A percentile compares a stretch with the other conserved stretches of the same genome.
Evolutionary conservation across 1,140 invertebrate species (phyloP).

Genomic region (Ceratina japonica): DNA sequence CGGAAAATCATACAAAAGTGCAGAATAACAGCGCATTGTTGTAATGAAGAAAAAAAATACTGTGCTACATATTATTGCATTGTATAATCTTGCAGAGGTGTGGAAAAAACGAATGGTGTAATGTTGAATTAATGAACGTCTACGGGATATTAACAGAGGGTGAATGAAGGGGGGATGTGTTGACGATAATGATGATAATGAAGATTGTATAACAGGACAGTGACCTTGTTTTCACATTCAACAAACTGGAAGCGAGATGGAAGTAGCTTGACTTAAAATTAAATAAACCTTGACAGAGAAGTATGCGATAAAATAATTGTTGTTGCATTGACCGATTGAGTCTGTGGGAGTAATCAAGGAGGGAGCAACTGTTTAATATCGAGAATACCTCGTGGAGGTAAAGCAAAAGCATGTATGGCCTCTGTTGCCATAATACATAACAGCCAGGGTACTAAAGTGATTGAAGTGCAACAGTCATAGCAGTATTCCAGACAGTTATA

Average conservation of each 20-base stretch:
- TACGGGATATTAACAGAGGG: conserved; percentile 51
- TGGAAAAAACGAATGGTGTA: conserved; percentile 32
- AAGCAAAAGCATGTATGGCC: conserved; percentile 70
- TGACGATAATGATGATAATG: conserved; percentile 37
- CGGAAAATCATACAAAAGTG: conserved; percentile 54
- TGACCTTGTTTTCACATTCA: conserved; percentile 75
- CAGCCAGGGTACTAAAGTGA: conserved; percentile 61
- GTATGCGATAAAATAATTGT: conserved; percentile 60
- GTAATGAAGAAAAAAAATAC: conserved; percentile 40
- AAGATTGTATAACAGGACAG: conserved; percentile 57
- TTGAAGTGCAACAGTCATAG: conserved; percentile 66
- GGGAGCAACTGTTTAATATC: conserved; percentile 61
- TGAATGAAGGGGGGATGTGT: conserved; percentile 31
- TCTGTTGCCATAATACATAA: conserved; percentile 65
- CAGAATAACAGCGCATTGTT: conserved; percentile 43
- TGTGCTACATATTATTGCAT: conserved; percentile 11
- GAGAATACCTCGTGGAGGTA: conserved; percentile 62
- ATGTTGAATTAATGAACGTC: conserved; percentile 49
- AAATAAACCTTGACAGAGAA: conserved; percentile 65
- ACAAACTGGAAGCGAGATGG: conserved; percentile 77
- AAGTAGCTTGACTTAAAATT: conserved; percentile 69
- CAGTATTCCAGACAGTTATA: background rate
- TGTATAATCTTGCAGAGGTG: conserved; percentile 30
- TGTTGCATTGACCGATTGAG: conserved; percentile 48
- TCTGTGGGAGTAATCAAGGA: conserved; percentile 55